phyloP scores from a whole-genome alignment of 2,888 invertebrate species.

The Brachyptera risi region DNA sequence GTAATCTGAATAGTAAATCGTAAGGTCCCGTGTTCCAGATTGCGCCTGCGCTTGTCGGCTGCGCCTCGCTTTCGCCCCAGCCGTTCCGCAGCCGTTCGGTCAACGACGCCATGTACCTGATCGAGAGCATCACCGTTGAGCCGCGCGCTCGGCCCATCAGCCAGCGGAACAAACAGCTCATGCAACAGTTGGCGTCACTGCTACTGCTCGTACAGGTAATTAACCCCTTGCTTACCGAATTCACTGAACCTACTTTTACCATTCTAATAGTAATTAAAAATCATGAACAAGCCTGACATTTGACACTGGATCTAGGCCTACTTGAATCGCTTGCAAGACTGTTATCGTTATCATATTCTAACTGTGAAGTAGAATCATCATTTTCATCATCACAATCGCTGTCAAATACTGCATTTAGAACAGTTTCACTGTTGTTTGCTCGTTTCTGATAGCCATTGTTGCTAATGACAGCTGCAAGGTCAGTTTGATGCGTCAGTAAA shows the following conservation, averaged over 20 bases:
- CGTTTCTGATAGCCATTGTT: no score
- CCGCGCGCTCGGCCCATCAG: constrained; percentile 50
- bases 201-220: constrained; percentile 78
- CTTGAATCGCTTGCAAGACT: no score
- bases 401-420: no score
- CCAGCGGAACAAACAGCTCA: constrained; percentile 66
- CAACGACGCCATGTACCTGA: constrained; percentile 77
- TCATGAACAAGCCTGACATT: background rate
- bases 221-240: background rate
- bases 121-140: constrained; percentile 65
- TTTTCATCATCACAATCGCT: no score
- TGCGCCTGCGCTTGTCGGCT: constrained; percentile 80
- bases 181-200: constrained; percentile 83
- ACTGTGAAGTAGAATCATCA: no score
- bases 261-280: background rate
- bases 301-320: no score
- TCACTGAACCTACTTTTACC: no score
- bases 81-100: constrained; percentile 82
- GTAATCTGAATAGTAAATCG: no score
- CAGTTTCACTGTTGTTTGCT: no score
- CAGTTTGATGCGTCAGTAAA: no score
- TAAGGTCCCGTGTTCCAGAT: constrained; percentile 45
- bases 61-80: constrained; percentile 84
- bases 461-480: no score
- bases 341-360: no score